Base-by-base conservation (phyloP, 2,113 vertebrate genomes). In the Prolemur simus region DNA sequence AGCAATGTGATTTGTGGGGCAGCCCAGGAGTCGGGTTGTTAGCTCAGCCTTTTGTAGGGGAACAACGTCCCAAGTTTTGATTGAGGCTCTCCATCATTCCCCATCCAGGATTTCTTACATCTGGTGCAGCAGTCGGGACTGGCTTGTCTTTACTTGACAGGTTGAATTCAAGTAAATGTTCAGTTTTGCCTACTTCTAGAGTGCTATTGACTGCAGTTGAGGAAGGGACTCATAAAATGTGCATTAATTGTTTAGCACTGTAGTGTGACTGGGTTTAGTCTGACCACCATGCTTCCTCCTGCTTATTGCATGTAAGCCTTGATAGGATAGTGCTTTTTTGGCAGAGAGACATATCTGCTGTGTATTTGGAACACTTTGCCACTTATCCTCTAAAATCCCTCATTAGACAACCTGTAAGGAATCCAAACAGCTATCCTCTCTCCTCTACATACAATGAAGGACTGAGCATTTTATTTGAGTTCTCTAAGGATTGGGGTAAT, bases 321-420 rank as follows among this genome's bases (percentile, higher is more conserved):
- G 54, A 0, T 29, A 84, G 76, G 2, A 0, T 29, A 80, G 76
- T 4, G 0, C 73, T 93, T 96, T 97, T 93, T 92, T 97, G 76
- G 96, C 96, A 97, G 97, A 98, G 96, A 97, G 93, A 98, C 77
- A 82, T 96, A 92, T 90, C 89, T 92, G 25, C 80, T 93, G 3
- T 80, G 29, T 34, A 60, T 77, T 82, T 90, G 49, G 66, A 90
- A 60, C n/a, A 29, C 82, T 95, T 85, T 76, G 88, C 97, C 86
- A 95, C 81, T 94, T 97, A 27, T 89, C 54, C 32, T 94, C 87
- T 56, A 85, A 96, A 63, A 96, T 95, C 76, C 91, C 89, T 93
- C 84, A 93, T 96, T 89, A 81, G n/a, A 47, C 39, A 96, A 29
- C 6, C 29, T 49, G 0, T 89, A 49, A 82, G 23, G 52, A 89